Evolutionary conservation across 2,888 invertebrate genomes (phyloP), one percentile per base, ranked within the genome.

Genomic region (Coecobrya sp.): DNA sequence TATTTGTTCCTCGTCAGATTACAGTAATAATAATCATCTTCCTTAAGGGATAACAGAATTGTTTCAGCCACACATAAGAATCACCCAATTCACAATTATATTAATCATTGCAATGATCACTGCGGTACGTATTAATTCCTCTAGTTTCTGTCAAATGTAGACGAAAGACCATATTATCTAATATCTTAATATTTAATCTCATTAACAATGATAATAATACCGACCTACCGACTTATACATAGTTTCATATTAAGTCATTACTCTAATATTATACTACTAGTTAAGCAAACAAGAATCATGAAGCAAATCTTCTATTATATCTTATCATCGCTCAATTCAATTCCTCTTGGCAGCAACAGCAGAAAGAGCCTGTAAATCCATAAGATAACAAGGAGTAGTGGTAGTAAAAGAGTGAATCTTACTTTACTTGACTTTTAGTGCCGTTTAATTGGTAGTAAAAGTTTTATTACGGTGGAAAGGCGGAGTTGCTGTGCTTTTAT

Each of bases 371-470:
- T 79, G n/a, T 79, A 25, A 25, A 79, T 27, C 25, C 8, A 27
- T 79, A 52, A 79, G 25, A 79, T 79, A 52, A 25, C 27, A 79
- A 25, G 52, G 25, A n/a, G 22, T 19, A 36, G n/a, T 81, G 81
- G 27, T 59, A 55, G 81, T 81, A 62, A 84, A 70, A 85, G 59
- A 89, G 89, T 85, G 89, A 85, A 89, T 89, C 85, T 89, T 89
- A 85, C 89, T 89, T 89, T 85, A 89, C 84, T 89, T 89, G 89
- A 89, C 89, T 89, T 89, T 89, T 89, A 89, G 89, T 89, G 89
- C 84, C 55, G 76, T 89, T 89, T 89, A 89, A 89, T 89, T 89
- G 89, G 89, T 89, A 89, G 89, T 89, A 89, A 89, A 89, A 89
- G 73, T 89, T 89, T 89, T 89, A 89, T 89, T 89, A 89, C 76